These are phyloP conservation scores for Dione juno DNA, from an alignment of 2,888 invertebrate species.

Conservation along the genomic window DNA sequence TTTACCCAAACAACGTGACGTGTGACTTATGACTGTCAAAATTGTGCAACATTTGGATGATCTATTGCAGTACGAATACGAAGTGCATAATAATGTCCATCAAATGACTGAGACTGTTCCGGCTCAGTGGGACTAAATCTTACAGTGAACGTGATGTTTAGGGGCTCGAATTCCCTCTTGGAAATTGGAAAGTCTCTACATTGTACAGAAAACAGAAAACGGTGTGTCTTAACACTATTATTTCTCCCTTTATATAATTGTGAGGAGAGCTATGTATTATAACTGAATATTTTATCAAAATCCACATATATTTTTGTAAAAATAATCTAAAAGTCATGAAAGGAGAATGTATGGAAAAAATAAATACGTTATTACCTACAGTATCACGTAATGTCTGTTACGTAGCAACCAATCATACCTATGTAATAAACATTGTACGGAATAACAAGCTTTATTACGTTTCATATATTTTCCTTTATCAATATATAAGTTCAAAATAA, in stretches of 20 bases:
- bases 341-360: not conserved
- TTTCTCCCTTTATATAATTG: too few species aligned
- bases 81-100: not conserved
- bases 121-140: not conserved
- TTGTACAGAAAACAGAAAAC: too few species aligned
- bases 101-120: not conserved
- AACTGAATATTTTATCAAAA: too few species aligned
- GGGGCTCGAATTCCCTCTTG: too few species aligned
- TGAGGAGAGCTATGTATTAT: too few species aligned
- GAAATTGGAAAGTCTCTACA: too few species aligned
- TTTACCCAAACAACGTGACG: not conserved
- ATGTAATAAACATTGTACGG: not conserved
- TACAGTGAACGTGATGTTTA: too few species aligned
- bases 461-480: not conserved
- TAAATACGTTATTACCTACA: not conserved
- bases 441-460: constrained; percentile 5
- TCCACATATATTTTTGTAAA: not conserved
- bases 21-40: not conserved
- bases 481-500: not conserved
- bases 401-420: constrained; percentile 3
- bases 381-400: not conserved
- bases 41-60: not conserved
- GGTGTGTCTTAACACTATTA: too few species aligned
- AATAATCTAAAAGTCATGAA: not conserved
- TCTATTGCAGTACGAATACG: not conserved